Evolutionary conservation across 2,888 invertebrate species (phyloP), one percentile per base, ranked within the genome.

Genomic region (Heliconius cydno): DNA sequence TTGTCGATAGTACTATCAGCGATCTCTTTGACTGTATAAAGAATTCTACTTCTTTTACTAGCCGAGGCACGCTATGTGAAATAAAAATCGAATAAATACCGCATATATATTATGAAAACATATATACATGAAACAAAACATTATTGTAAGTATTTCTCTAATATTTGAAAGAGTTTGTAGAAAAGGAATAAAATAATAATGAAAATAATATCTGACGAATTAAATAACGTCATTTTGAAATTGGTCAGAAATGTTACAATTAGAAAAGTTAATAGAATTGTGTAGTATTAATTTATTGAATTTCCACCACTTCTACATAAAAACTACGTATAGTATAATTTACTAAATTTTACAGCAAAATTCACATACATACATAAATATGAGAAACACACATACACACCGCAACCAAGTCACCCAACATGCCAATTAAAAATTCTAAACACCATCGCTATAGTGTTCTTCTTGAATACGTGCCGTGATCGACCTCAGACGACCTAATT

Each of bases 401-500:
- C 25, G 30, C 13, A 38, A 68, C 4, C 25, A n/a, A 60, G 38
- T 60, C 25, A 38, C 34, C n/a, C 60, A 60, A 34, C 2, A 38
- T 25, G 57, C 73, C 60, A 73, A 46, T 46, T 73, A 52, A 66
- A 30, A 34, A 30, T 30, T 65, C 76, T 46, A 71, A 79, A 65
- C 68, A 81, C n/a, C 15, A 41, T 74, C 38, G 9, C 74, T 82
- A 80, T 83, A 81, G 79, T 79, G 79, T 82, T 81, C 83, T 80
- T 78, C 81, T 72, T 77, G 79, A 84, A 82, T 83, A 84, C 79
- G 76, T 83, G 83, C 82, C 82, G 84, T 83, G 86, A 89, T 90
- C 88, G 87, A 90, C 90, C 86, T 85, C 81, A 82, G 86, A 84
- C 89, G 91, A 91, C 92, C 92, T 88, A 91, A 87, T 92, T 87